phyloP scores from a whole-genome alignment of 2,113 vertebrate genomes.

The Bucco capensis region DNA sequence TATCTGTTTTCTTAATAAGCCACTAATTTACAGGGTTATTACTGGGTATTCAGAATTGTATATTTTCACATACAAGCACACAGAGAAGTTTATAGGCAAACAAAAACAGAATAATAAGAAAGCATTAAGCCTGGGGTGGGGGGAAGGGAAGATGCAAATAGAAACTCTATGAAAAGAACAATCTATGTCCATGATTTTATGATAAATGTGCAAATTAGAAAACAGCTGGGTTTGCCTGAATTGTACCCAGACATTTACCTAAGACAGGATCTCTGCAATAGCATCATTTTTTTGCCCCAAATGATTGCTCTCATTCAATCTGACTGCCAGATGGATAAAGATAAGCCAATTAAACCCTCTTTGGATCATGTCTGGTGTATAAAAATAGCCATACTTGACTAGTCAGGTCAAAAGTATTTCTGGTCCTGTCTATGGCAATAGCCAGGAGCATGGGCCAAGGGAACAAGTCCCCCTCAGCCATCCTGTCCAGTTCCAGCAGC shows the following conservation, averaged over 20 bases:
- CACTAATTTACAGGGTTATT: background rate
- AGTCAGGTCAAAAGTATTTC: background rate
- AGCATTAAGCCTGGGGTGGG: background rate
- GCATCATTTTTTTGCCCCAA: background rate
- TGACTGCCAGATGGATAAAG: background rate
- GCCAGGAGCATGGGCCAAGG: background rate
- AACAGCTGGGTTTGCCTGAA: background rate
- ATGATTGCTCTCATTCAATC: background rate
- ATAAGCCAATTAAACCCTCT: constrained; percentile 1
- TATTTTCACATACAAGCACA: background rate
- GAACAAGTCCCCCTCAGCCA: background rate
- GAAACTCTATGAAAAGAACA: background rate
- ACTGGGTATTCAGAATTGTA: background rate
- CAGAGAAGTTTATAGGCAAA: background rate
- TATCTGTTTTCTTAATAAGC: no score
- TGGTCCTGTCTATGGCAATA: background rate
- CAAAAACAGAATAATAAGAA: background rate
- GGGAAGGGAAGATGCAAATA: background rate
- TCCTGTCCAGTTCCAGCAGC: background rate
- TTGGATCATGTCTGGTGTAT: background rate
- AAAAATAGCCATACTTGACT: constrained; percentile 3
- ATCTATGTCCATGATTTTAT: background rate
- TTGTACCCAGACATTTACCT: background rate
- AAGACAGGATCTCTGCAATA: background rate
- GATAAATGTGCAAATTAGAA: background rate